Percentiles rank a stretch among this genome's conserved stretches.
These are phyloP conservation scores for Apamea epomidion DNA, from an alignment of 2,888 invertebrate genomes.

Conservation along the genomic window DNA sequence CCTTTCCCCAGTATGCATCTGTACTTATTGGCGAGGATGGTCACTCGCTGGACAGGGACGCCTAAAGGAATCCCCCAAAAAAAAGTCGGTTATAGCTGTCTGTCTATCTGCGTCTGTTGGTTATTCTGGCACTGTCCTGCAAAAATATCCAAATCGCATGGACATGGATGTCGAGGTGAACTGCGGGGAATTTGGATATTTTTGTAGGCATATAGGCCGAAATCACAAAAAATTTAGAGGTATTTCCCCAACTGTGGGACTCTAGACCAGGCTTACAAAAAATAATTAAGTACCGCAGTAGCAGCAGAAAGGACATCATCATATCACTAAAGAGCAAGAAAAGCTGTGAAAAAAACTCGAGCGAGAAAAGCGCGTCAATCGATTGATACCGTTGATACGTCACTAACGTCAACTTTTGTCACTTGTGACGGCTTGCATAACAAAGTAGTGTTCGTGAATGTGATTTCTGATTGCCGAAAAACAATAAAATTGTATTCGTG, in stretches of 20 bases:
- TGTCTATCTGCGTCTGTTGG: not conserved
- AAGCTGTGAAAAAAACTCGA: not conserved
- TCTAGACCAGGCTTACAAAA: not conserved
- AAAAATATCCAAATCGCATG: not conserved
- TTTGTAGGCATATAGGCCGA: no score
- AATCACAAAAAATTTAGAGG: not conserved
- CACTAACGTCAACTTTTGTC: constrained; percentile 45
- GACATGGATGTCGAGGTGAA: not conserved
- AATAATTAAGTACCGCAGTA: not conserved
- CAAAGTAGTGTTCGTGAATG: constrained; percentile 69
- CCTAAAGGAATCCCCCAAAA: not conserved
- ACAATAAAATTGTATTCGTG: constrained; percentile 81
- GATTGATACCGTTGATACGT: constrained; percentile 9
- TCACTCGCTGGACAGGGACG: not conserved
- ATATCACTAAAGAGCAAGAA: not conserved
- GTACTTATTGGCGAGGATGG: not conserved
- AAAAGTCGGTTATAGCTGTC: not conserved
- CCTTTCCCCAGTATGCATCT: not conserved
- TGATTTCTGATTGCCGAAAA: constrained; percentile 66
- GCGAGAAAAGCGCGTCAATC: not conserved
- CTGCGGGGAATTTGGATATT: not conserved
- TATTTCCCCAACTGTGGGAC: no score
- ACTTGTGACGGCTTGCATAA: constrained; percentile 31
- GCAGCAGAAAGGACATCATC: not conserved
- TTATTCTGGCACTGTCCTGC: not conserved